Conservation (phyloP, 2,113 vertebrate genomes). For the Rhipidura dahli region DNA sequence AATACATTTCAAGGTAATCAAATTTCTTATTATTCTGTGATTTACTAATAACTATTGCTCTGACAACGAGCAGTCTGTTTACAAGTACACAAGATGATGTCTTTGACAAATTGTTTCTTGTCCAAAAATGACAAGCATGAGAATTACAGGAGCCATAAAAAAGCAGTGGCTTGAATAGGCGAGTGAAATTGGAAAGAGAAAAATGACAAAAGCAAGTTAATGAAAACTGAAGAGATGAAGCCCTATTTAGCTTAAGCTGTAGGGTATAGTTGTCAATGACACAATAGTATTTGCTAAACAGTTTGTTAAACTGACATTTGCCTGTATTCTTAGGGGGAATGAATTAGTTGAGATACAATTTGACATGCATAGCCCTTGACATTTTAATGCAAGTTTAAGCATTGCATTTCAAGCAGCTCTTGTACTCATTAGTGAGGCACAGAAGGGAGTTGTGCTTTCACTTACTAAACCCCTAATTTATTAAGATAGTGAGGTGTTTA, state of each 20-base stretch:
- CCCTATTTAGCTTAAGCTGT: constrained; percentile 45
- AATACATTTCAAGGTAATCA: constrained; percentile 4
- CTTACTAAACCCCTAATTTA: constrained; percentile 53
- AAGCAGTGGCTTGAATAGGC: constrained; percentile 24
- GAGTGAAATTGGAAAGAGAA: constrained; percentile 17
- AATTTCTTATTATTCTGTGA: constrained; percentile 47
- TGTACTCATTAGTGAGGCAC: constrained; percentile 49
- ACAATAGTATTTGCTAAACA: constrained; percentile 67
- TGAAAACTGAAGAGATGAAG: constrained; percentile 20
- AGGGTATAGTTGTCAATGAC: constrained; percentile 53
- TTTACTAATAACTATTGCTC: constrained; percentile 54
- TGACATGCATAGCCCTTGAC: constrained; percentile 67
- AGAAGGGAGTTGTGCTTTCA: constrained; percentile 32
- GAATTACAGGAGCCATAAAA: constrained; percentile 13
- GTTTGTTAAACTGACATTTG: constrained; percentile 70
- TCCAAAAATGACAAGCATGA: constrained; percentile 46
- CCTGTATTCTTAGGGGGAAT: constrained; percentile 61
- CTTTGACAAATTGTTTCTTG: constrained; percentile 53
- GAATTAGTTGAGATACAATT: constrained; percentile 61
- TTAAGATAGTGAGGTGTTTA: constrained; percentile 32
- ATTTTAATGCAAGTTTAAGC: constrained; percentile 70
- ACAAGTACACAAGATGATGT: constrained; percentile 36
- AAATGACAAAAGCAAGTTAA: constrained; percentile 41
- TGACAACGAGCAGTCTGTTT: constrained; percentile 56
- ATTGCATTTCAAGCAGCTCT: constrained; percentile 63